A percentile compares a stretch with the other conserved stretches of the same genome.
These are phyloP conservation scores for Alosa alosa DNA, from an alignment of 2,113 vertebrate species.

Conservation along the genomic window DNA sequence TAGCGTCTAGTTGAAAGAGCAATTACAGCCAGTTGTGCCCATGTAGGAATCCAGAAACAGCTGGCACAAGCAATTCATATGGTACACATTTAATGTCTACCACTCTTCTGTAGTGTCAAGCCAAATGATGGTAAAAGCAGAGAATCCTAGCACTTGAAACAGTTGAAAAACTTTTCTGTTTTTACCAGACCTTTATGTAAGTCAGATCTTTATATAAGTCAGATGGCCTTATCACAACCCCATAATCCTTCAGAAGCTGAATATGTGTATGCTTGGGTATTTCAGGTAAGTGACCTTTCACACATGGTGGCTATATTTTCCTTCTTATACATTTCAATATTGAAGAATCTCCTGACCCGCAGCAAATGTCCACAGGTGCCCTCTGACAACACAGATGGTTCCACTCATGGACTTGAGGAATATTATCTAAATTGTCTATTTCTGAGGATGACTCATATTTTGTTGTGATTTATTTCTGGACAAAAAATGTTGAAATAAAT, in stretches of 20 bases:
- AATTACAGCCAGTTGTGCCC: not conserved
- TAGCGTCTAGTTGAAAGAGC: not conserved
- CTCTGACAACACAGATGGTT: not conserved
- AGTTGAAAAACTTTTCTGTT: not conserved
- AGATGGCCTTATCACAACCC: not conserved
- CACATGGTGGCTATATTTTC: not conserved
- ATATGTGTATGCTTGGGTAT: not conserved
- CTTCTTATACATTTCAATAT: not conserved
- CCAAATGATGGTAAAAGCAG: not conserved
- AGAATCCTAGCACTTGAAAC: not conserved
- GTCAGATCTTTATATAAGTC: not conserved
- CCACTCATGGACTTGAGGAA: not conserved
- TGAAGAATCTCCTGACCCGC: not conserved
- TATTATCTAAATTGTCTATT: constrained; percentile 6
- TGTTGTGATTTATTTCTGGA: not conserved
- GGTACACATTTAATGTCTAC: not conserved
- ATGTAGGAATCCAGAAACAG: not conserved
- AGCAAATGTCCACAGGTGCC: not conserved
- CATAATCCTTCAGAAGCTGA: not conserved
- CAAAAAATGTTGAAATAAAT: not conserved
- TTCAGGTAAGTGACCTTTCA: not conserved
- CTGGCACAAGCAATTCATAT: constrained; percentile 1
- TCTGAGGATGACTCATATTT: not conserved
- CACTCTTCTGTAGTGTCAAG: not conserved
- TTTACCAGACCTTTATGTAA: not conserved